Evolutionary conservation across 37 sponge, comb jelly and placozoan genomes (phyloP), one percentile per base, ranked within the genome.

Genomic region (Agelas oroides): DNA sequence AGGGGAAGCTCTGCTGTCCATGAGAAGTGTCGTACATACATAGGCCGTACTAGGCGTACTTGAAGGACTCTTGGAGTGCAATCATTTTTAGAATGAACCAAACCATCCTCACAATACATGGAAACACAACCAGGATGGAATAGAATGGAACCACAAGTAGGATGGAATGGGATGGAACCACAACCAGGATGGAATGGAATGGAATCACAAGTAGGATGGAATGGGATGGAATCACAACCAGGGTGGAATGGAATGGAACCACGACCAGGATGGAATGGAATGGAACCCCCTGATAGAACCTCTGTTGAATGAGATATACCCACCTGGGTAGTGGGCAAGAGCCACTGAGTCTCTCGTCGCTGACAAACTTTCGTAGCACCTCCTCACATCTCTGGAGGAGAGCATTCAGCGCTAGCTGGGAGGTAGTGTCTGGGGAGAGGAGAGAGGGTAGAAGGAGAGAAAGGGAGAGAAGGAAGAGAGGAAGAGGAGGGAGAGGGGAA

Each of bases 301-400:
- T n/a, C n/a, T n/a, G n/a, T n/a, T n/a, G n/a, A n/a, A 46, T 46
- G 46, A 46, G 46, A 8, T 46, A 46, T 46, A 12, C 46, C 54
- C 34, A 94, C 79, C 90, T 81, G 19, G 96, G 90, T 1, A 93
- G 88, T 5, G 96, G 96, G 58, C 93, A 92, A 38, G 69, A 34
- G 6, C 96, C 96, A 83, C 85, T 78, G 38, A 92, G 88, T 35
- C 84, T 65, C 81, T 95, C 96, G 35, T 95, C 96, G 31, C 53
- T 71, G 1, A 84, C 84, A 73, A 81, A 95, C 80, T 84, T 81
- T 38, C 38, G 54, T 33, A 92, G 76, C 13, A 95, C 93, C 40
- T 90, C 88, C 65, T 90, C 86, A 76, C 93, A 84, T 0, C 96
- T 75, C 64, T 86, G 77, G 69, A 95, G 84, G 0, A 95, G 80